Conservation (phyloP, 1,140 invertebrate genomes). For the Psix sp. region DNA sequence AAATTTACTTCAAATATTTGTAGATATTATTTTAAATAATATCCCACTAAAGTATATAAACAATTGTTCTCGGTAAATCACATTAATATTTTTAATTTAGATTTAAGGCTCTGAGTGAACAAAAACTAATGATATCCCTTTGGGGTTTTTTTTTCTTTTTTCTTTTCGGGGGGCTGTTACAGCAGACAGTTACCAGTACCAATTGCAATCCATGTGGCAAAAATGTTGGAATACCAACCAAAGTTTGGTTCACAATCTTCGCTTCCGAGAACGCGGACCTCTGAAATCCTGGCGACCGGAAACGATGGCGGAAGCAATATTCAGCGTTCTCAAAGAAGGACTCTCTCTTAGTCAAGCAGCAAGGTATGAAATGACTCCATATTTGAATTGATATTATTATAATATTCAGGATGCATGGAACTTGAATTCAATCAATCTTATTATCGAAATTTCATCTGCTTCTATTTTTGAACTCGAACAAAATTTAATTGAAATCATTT, state of each 20-base stretch:
- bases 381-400: too few relatives aligned
- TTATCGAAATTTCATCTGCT: too few relatives aligned
- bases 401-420: background rate
- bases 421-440: too few relatives aligned
- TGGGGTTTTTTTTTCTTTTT: conserved; percentile 63
- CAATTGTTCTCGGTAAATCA: too few relatives aligned
- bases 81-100: too few relatives aligned
- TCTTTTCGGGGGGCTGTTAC: conserved; percentile 75
- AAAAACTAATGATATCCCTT: conserved; percentile 65
- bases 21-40: conserved; percentile 55
- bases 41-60: too few relatives aligned
- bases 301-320: conserved; percentile 95
- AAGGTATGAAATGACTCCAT: conserved; percentile 66
- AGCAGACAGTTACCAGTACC: conserved; percentile 96
- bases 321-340: conserved; percentile 93
- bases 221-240: conserved; percentile 95
- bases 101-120: conserved; percentile 16
- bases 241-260: conserved; percentile 89
- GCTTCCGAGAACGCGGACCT: conserved; percentile 93
- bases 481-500: too few relatives aligned
- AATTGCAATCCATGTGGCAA: conserved; percentile 95
- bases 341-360: conserved; percentile 91
- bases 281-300: conserved; percentile 94
- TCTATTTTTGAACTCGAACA: too few relatives aligned
- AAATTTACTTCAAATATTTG: too few relatives aligned